Percentiles rank a stretch among this genome's conserved stretches.
Evolutionary conservation across 2,113 vertebrate genomes (phyloP).

Genomic region (Cebidichthys violaceus): DNA sequence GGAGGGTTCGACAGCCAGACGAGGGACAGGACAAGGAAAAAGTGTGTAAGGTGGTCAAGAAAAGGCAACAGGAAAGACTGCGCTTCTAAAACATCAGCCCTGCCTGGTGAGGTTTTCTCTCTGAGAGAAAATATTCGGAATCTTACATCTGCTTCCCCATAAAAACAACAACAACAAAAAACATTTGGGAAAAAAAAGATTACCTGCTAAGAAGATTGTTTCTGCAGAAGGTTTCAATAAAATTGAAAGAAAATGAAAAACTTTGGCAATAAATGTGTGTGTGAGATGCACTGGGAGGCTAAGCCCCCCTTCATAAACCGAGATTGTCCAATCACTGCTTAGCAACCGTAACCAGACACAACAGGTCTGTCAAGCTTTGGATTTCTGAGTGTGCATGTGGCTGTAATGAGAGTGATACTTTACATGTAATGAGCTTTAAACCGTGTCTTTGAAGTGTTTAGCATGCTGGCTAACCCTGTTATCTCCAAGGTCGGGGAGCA

Average conservation of each 20-base stretch:
- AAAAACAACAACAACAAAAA: not conserved
- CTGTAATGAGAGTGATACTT: not conserved
- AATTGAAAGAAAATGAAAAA: not conserved
- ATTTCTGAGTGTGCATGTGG: not conserved
- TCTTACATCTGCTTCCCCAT: not conserved
- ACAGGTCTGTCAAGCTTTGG: not conserved
- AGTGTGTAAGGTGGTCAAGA: slow-evolving; percentile 36
- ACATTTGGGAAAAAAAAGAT: not conserved
- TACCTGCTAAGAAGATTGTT: not conserved
- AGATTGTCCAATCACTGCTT: not conserved
- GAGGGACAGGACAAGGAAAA: slow-evolving; percentile 52
- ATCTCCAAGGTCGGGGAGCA: not conserved
- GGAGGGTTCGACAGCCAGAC: slow-evolving; percentile 14
- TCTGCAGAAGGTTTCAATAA: not conserved
- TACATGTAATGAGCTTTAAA: not conserved
- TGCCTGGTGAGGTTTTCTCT: slow-evolving; percentile 6
- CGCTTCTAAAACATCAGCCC: slow-evolving; percentile 15
- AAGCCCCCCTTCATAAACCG: not conserved
- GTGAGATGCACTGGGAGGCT: not conserved
- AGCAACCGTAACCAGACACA: not conserved
- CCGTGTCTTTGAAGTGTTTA: not conserved
- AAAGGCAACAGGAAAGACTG: not conserved
- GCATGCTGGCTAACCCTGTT: not conserved
- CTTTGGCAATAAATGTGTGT: not conserved
- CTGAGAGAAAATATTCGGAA: not conserved